phyloP scores from a whole-genome alignment of 2,113 vertebrate genomes.

The Microcebus murinus region DNA sequence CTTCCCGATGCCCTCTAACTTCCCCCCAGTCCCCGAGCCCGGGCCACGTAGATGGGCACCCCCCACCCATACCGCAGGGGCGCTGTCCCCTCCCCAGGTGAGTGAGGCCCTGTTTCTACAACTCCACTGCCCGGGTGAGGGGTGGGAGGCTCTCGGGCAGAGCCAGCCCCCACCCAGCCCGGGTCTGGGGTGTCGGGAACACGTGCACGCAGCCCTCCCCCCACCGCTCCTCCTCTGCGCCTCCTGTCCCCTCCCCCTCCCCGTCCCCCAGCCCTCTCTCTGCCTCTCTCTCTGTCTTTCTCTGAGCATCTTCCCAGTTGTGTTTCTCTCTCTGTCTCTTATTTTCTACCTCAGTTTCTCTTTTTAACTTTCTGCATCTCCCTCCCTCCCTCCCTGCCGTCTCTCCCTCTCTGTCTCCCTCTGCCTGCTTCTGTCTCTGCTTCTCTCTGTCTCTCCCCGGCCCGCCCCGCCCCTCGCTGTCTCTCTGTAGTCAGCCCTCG shows the following conservation, averaged over 20 bases:
- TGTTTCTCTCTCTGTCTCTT: not conserved
- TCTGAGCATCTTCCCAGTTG: not conserved
- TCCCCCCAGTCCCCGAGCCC: no score
- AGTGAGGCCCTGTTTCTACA: not conserved
- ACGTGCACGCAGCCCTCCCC: accelerated
- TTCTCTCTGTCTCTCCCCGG: constrained; percentile 12
- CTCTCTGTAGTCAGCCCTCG: constrained; percentile 72
- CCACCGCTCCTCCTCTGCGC: no score
- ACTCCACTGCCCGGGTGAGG: not conserved
- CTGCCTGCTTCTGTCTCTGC: not conserved
- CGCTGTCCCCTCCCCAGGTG: not conserved
- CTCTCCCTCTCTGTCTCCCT: not conserved
- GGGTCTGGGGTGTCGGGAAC: not conserved
- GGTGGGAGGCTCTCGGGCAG: not conserved
- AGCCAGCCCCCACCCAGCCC: no score
- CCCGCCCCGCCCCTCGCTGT: not conserved
- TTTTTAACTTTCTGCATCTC: not conserved
- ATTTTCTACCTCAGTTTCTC: not conserved
- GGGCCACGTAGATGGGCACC: accelerated
- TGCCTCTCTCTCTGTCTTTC: not conserved
- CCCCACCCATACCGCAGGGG: accelerated
- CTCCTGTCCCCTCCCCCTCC: not conserved
- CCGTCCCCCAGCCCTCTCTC: not conserved
- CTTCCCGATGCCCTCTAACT: accelerated
- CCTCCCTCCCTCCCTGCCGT: not conserved